A percentile compares a stretch with the other conserved stretches of the same genome.
Conservation (phyloP, 2,113 vertebrate species). For the Tichodroma muraria region DNA sequence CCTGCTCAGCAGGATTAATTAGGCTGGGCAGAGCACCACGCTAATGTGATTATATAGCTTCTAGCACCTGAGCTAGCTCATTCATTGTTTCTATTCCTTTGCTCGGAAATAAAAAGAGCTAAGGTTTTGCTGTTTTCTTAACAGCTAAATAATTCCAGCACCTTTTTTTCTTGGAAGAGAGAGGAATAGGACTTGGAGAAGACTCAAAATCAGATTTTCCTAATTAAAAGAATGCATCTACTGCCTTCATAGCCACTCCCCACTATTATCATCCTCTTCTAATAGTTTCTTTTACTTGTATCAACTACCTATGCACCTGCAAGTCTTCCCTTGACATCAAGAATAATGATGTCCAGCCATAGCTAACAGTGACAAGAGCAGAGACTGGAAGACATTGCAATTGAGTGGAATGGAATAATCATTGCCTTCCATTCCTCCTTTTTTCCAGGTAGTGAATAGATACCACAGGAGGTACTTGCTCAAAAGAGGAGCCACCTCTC, state of each 20-base stretch:
- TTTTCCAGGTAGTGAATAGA: background rate
- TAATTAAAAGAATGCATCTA: background rate
- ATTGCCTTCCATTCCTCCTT: background rate
- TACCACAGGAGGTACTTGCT: background rate
- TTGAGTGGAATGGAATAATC: background rate
- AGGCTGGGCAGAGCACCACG: background rate
- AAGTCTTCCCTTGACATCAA: background rate
- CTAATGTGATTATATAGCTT: constrained; percentile 32
- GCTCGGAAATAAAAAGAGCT: background rate
- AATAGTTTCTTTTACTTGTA: background rate
- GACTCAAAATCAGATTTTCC: background rate
- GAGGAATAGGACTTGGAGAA: background rate
- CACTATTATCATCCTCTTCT: background rate
- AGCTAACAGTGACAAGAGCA: background rate
- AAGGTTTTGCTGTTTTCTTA: background rate
- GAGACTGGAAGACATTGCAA: background rate
- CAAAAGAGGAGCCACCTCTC: background rate
- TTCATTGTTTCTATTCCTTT: background rate
- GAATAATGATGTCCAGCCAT: background rate
- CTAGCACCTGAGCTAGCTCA: constrained; percentile 9
- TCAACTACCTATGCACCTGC: background rate
- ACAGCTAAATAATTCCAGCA: background rate
- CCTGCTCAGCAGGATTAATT: constrained; percentile 39
- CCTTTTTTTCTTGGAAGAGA: background rate
- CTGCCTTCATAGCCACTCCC: background rate